Base-by-base conservation (phyloP, 2,797 vertebrate genomes). In the Gila robusta region DNA sequence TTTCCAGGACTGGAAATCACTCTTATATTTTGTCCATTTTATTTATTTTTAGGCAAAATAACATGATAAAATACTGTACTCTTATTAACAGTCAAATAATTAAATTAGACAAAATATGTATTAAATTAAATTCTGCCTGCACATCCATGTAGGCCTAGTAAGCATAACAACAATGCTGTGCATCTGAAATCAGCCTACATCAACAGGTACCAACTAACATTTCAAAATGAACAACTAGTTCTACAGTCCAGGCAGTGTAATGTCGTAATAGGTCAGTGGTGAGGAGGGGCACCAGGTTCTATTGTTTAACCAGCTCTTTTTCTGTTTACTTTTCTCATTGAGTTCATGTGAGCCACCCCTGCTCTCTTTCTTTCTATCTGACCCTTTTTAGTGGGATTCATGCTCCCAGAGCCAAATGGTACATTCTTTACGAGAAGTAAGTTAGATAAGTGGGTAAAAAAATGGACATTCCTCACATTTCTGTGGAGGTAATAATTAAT, bases 401-500 rank as follows among this genome's bases (percentile, higher is more conserved):
- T 81, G 74, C 44, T n/a, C 66, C 62, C 52, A 28, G 66, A 54
- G 73, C 47, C 7, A 19, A 83, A 78, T 39, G n/a, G 9, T 82
- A 66, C 79, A 83, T 87, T 86, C 86, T 83, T 88, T 69, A 86
- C 14, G 23, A 44, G 59, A 79, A 87, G 73, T 56, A 28, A 59
- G 79, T 47, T 66, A 86, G 90, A 89, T 87, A 89, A 87, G 84
- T 82, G 28, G n/a, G 54, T 82, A 16, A 44, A 69, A 69, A 87
- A 87, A 89, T 82, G 86, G 82, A 71, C 86, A 89, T 89, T 89
- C 89, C 86, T 81, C 11, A 79, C 86, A 89, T 88, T 89, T 66
- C 79, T 80, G 70, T 64, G 7, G 32, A n/a, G 82, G 80, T 89
- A 89, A 91, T 91, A 72, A 91, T 91, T 91, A 87, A 89, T 87